Base-by-base conservation (phyloP, 1,140 invertebrate genomes). In the Araneus ventricosus region DNA sequence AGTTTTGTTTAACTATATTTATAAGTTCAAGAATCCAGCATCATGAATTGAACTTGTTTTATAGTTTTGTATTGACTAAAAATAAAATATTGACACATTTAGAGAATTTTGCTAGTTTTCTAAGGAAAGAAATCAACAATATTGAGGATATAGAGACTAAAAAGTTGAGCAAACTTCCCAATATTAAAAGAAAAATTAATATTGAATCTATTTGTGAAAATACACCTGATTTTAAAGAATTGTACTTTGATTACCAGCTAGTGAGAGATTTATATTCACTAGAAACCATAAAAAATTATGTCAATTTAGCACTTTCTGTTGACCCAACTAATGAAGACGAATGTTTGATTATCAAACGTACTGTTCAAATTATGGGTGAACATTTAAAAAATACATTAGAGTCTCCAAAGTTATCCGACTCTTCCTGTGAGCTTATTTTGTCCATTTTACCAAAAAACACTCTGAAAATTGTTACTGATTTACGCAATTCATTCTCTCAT, bases 401-500 rank as follows among this genome's bases (percentile, higher is more conserved):
- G 7, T 80, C 88, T 24, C 90, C 90, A 3, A 92, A 92, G 39
- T 37, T 92, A 24, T 92, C 90, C n/a, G n/a, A 10, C 37, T 24
- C 27, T 22, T n/a, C 52, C 20, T 22, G 10, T n/a, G 41, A 92
- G 1, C 1, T 92, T 34, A 8, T 92, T 7, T 30, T 85, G 14
- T 30, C 10, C 2, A n/a, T n/a, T 2, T 24, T 92, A 8, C 90
- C 80, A 30, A 61, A 1, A 6, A 52, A 92, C 4, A 67, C 63
- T 17, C 20, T 37, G 2, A 6, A 85, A 17, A 57, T 86, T 20
- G 8, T 92, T 59, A 45, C 20, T 41, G 82, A 24, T 34, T 70
- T 86, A 2, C 90, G 90, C 45, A 22, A 92, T 86, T 57, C 90
- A n/a, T 37, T 92, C 17, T 85, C 82, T 37, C 90, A 92, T 39